Conservation (phyloP, 1,140 invertebrate genomes). For the Drosophila subpulchrella region DNA sequence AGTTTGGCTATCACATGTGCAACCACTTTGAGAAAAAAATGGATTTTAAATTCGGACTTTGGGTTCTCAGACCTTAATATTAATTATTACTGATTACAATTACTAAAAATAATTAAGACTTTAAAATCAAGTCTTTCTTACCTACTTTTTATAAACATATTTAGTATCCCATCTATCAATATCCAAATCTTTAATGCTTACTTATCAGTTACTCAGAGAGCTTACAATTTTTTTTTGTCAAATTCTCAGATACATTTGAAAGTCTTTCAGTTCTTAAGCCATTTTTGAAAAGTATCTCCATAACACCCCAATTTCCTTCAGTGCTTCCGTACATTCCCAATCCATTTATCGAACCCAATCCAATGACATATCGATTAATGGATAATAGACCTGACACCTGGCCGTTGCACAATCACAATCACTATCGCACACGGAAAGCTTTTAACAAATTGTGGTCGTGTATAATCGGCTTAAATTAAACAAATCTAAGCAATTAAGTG, state of each 20-base stretch:
- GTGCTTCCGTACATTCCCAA: background rate
- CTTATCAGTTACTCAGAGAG: too few relatives aligned
- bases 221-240: too few relatives aligned
- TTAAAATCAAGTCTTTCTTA: too few relatives aligned
- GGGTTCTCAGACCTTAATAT: too few relatives aligned
- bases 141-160: too few relatives aligned
- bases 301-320: background rate
- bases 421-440: slow-evolving; percentile 37
- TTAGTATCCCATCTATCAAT: too few relatives aligned
- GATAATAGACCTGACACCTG: slow-evolving; percentile 69
- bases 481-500: slow-evolving; percentile 73
- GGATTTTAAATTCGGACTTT: background rate
- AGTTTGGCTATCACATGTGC: slow-evolving; percentile 22
- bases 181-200: too few relatives aligned
- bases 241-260: too few relatives aligned
- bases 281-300: too few relatives aligned
- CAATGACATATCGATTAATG: slow-evolving; percentile 55
- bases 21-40: background rate
- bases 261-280: too few relatives aligned
- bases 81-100: too few relatives aligned
- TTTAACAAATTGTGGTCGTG: slow-evolving; percentile 73
- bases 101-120: too few relatives aligned
- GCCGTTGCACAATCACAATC: slow-evolving; percentile 4
- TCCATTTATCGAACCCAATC: slow-evolving; percentile 1
- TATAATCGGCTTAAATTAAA: slow-evolving; percentile 78